Evolutionary conservation across 2,888 invertebrate species (phyloP), one percentile per base, ranked within the genome.

Genomic region (Lycophotia porphyrea): DNA sequence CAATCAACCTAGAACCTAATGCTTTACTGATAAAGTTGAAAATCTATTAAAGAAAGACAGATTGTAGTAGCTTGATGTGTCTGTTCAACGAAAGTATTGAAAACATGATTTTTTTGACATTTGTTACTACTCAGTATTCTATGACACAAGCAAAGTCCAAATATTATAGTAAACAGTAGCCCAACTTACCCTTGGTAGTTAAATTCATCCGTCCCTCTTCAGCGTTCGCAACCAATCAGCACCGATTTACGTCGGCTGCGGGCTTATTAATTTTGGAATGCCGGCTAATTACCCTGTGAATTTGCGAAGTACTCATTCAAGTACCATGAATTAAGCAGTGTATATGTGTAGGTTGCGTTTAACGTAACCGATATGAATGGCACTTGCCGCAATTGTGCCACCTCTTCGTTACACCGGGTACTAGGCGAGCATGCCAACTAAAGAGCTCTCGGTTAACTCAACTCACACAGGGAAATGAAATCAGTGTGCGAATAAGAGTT

Each of bases 151-250:
- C 86, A 74, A 61, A 21, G n/a, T 52, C 27, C 21, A 15, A 36
- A 65, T 68, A 73, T 75, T 75, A 72, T 61, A 72, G 78, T 79
- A 76, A 78, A 71, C 68, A 77, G 65, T 60, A 71, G 71, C 27
- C 24, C 4, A 81, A 92, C 95, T 95, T 89, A 96, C 96, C 95
- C 87, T 93, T 96, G 87, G 96, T 96, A 92, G 96, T 96, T 94
- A 96, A 93, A 96, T 96, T 96, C 96, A 96, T 96, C 91, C 96
- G 96, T 93, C 90, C 93, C 94, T 94, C 95, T 95, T 95, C 91
- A 94, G 86, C 87, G 92, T 90, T 91, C 91, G 88, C 93, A 91
- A 92, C 91, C 94, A 95, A 95, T 96, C 95, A 95, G 92, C 90
- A 90, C 90, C 90, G 94, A 94, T 95, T 94, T 93, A 92, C 91